These are phyloP conservation scores for Paracanthobrama guichenoti DNA, from an alignment of 2,113 vertebrate genomes.

Conservation along the genomic window DNA sequence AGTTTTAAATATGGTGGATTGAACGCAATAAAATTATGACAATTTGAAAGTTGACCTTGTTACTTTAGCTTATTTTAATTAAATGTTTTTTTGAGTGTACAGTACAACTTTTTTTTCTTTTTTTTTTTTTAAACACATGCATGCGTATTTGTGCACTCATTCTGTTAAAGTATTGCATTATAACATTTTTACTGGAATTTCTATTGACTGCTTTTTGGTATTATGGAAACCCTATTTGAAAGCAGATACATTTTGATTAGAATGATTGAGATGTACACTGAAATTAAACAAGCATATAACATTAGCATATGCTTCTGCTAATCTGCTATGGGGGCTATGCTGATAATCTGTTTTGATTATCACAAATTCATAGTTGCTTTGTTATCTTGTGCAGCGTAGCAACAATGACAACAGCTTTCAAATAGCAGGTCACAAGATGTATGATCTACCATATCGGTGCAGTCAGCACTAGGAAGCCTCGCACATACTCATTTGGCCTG, in stretches of 20 bases:
- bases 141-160: neutral
- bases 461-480: neutral
- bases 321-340: neutral
- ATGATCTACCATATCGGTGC: neutral
- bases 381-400: neutral
- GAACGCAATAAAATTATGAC: too few relatives aligned
- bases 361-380: too few relatives aligned
- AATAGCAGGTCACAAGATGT: neutral
- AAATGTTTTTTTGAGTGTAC: too few relatives aligned
- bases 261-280: neutral
- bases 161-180: neutral
- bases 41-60: too few relatives aligned
- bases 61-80: too few relatives aligned
- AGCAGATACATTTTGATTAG: neutral
- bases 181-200: neutral
- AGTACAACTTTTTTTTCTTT: too few relatives aligned
- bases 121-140: too few relatives aligned
- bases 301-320: neutral
- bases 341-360: neutral
- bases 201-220: neutral
- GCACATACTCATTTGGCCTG: slow-evolving; percentile 2
- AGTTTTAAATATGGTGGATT: too few relatives aligned
- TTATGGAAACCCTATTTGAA: neutral
- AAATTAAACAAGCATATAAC: too few relatives aligned
- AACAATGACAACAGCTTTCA: neutral